Conservation (phyloP, 2,113 vertebrate species). For the Xiphorhynchus elegans region DNA sequence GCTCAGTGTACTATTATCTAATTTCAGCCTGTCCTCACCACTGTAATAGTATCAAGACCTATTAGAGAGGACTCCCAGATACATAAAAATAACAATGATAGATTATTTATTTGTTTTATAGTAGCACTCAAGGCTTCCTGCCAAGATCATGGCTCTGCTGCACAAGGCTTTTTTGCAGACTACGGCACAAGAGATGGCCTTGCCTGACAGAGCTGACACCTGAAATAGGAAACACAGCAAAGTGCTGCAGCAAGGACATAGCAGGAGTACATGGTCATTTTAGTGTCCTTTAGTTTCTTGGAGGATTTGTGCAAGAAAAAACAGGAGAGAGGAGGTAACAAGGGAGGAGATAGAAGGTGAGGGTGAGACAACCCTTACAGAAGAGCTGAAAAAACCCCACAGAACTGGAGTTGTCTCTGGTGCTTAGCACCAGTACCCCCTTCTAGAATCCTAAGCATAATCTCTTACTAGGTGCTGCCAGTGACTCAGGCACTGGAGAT, state of each 20-base stretch:
- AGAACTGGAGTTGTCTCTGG: not conserved
- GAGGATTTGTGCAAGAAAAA: not conserved
- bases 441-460: not conserved
- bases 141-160: not conserved
- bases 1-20: not conserved
- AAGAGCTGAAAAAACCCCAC: not conserved
- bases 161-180: not conserved
- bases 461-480: not conserved
- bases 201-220: not conserved
- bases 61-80: not conserved
- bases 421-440: not conserved
- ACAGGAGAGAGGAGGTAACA: not conserved
- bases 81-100: not conserved
- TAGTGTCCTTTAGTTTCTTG: not conserved
- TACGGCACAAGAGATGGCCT: not conserved
- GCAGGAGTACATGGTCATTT: not conserved
- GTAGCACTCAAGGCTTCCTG: not conserved
- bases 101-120: not conserved
- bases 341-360: not conserved
- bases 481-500: not conserved
- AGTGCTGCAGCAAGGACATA: not conserved
- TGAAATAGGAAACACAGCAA: not conserved
- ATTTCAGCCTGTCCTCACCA: slow-evolving; percentile 18
- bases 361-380: not conserved
- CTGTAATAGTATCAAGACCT: slow-evolving; percentile 2